Base-by-base conservation (phyloP, 2,797 vertebrate genomes). In the Knipowitschia caucasica region DNA sequence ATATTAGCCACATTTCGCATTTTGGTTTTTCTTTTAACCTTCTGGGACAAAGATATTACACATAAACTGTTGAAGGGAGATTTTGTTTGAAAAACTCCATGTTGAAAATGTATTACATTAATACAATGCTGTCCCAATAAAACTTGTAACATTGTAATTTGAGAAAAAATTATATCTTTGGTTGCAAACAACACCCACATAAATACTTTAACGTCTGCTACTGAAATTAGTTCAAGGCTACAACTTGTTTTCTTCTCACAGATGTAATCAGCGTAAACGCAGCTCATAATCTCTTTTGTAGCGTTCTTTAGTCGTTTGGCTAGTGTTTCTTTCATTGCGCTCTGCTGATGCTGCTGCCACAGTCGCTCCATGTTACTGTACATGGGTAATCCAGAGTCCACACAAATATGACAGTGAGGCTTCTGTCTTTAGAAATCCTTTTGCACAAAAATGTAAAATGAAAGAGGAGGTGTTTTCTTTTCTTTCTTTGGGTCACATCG, bases 331-430 rank as follows among this genome's bases (percentile, higher is more conserved):
- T 53, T n/a, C 17, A 44, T 40, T 43, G 21, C 39, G 20, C 25
- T 7, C 8, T 51, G 35, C 34, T 1, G 12, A 21, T 51, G 5
- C 38, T 42, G 39, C 56, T 27, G 49, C 11, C 12, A 63, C 56
- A 25, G 43, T 50, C 46, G 39, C 54, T 51, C 53, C 52, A 64
- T 65, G 53, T 60, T 59, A 63, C 56, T 60, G 64, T 51, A 70
- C 66, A 68, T 64, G 77, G 56, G 64, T 64, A 71, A 67, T 27
- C 34, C 11, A 4, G 17, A 50, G 52, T 42, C 45, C 67, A 66
- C 60, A 69, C 53, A 35, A 56, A 57, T 49, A 61, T 62, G 62
- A 73, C 45, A 57, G 61, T 30, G 59, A 36, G 46, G 34, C 59
- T 11, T 25, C 42, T 40, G 38, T 49, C 50, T 24, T 21, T 4